Percentiles rank a stretch among this genome's conserved stretches.
phyloP scores from a whole-genome alignment of 2,797 vertebrate genomes.

The Hipposideros larvatus region DNA sequence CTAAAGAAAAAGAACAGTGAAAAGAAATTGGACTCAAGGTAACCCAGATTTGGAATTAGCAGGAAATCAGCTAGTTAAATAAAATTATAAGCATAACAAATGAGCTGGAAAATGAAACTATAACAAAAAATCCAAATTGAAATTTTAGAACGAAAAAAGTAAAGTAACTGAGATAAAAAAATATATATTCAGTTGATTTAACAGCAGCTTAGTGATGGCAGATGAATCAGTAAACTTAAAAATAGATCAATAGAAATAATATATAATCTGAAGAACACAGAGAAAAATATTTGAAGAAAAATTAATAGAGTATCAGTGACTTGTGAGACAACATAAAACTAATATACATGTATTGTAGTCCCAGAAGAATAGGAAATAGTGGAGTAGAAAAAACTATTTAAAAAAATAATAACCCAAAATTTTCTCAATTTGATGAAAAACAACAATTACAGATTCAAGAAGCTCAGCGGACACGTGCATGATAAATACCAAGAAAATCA shows the following conservation, averaged over 20 bases:
- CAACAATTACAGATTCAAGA: neutral
- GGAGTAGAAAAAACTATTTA: neutral
- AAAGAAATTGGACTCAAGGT: neutral
- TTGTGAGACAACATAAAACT: neutral
- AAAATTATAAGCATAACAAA: neutral
- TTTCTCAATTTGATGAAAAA: neutral
- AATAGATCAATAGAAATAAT: neutral
- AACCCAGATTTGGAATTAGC: neutral
- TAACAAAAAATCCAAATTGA: neutral
- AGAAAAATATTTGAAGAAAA: neutral
- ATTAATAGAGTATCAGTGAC: neutral
- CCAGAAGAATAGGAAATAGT: neutral
- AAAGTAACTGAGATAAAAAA: neutral
- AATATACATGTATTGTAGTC: neutral
- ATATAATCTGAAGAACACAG: neutral
- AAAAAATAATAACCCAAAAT: neutral
- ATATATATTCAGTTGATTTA: neutral
- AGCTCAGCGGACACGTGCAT: neutral
- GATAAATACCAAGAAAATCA: neutral
- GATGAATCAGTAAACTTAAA: neutral
- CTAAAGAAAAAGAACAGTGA: neutral
- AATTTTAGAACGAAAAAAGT: neutral
- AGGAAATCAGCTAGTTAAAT: neutral
- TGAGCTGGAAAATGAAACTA: neutral
- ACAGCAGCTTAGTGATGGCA: neutral